Percentiles rank a stretch among this genome's conserved stretches.
Evolutionary conservation across 2,797 vertebrate species (phyloP).

Genomic region (Yasuhikotakia modesta): DNA sequence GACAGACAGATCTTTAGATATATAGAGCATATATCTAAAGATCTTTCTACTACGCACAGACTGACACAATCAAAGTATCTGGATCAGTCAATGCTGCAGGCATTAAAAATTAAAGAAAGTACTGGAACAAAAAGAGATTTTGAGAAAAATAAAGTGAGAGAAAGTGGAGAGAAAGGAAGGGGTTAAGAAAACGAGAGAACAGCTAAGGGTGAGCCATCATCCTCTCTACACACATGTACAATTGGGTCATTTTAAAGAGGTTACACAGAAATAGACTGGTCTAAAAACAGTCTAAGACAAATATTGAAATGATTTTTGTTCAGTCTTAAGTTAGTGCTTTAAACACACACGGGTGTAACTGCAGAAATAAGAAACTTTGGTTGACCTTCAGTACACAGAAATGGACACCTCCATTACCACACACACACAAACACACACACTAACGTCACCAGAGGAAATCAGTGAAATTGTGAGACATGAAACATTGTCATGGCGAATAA

Average conservation of each 20-base stretch:
- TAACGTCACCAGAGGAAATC: conserved; percentile 9
- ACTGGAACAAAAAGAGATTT: conserved; percentile 31
- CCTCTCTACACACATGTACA: conserved; percentile 37
- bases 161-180: conserved; percentile 26
- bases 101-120: conserved; percentile 60
- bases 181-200: conserved; percentile 27
- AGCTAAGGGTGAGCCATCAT: conserved; percentile 17
- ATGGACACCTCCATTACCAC: not conserved
- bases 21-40: conserved; percentile 55
- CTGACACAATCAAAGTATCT: conserved; percentile 51
- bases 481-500: conserved; percentile 6
- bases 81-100: conserved; percentile 70
- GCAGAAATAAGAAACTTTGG: not conserved
- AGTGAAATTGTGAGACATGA: not conserved
- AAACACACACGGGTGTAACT: not conserved
- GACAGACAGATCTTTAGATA: conserved; percentile 40
- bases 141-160: conserved; percentile 19
- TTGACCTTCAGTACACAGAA: conserved; percentile 27
- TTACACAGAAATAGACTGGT: conserved; percentile 32
- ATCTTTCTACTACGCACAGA: conserved; percentile 58
- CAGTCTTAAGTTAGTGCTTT: not conserved
- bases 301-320: conserved; percentile 14
- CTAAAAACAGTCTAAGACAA: conserved; percentile 13
- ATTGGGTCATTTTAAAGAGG: conserved; percentile 64
- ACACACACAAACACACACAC: not conserved